Evolutionary conservation across 2,797 vertebrate species (phyloP), one percentile per base, ranked within the genome.

Genomic region (Eulemur albifrons): DNA sequence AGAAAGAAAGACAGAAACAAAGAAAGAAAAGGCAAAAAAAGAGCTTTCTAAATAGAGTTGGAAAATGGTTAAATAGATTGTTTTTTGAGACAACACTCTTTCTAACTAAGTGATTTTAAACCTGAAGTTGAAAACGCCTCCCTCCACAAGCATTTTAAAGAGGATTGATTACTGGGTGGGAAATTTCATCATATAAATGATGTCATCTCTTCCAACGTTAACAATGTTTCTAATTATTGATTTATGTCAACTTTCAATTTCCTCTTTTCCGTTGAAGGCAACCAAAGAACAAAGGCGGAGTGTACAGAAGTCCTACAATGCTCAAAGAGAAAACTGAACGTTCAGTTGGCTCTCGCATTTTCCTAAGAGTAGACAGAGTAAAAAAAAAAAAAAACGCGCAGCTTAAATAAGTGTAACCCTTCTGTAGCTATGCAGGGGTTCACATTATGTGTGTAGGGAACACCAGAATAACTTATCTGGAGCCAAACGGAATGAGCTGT

Each of bases 61-160:
- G 57, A 86, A 87, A 93, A 81, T 73, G 21, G 9, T 40, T 48
- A 95, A 79, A 54, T 35, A 63, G 59, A 63, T 79, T 92, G 5
- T 14, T 82, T 80, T 38, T 87, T 38, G 61, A 94, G 32, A 50
- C 32, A 67, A 17, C 25, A 40, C 88, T 30, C 45, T 63, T 94
- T 35, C 32, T 35, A 15, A 67, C 27, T 72, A 70, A 80, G 40
- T 52, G 40, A 43, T 40, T 95, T 96, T 84, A 96, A 90, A 75
- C 18, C 57, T 77, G 54, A 93, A 84, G 13, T 67, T 85, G n/a
- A 85, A 85, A 67, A 72, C 12, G 7, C 4, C 7, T 21, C 48
- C 35, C 4, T 76, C n/a, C 45, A 91, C 76, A 92, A 91, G 52
- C 89, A 8, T 89, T 93, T 93, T 70, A 63, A 89, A 94, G 65